Conservation (phyloP, 2,888 invertebrate species). For the Unio pictorum region DNA sequence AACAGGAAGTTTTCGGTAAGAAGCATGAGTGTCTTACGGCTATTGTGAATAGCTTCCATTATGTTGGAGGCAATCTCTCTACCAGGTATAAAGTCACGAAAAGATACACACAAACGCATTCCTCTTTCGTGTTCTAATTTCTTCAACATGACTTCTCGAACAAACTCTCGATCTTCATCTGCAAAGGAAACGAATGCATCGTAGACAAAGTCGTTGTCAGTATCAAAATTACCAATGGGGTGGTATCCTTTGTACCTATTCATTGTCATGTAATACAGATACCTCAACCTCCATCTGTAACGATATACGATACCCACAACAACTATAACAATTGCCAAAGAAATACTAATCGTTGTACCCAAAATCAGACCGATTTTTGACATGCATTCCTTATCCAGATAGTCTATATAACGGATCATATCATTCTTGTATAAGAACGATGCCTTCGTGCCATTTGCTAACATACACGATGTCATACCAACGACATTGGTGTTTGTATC, state of each 20-base stretch:
- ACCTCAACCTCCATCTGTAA: slow-evolving; percentile 34
- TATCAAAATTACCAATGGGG: not conserved
- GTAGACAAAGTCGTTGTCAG: slow-evolving; percentile 14
- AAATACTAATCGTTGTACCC: too few relatives aligned
- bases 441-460: too few relatives aligned
- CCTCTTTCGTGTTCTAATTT: slow-evolving; percentile 15
- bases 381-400: too few relatives aligned
- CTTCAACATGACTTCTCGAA: slow-evolving; percentile 10
- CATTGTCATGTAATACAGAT: slow-evolving; percentile 24
- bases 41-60: slow-evolving; percentile 32
- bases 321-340: not conserved
- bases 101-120: slow-evolving; percentile 34
- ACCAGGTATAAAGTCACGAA: slow-evolving; percentile 42
- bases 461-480: too few relatives aligned
- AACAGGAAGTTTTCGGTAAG: slow-evolving; percentile 27
- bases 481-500: too few relatives aligned
- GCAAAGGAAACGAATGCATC: slow-evolving; percentile 39
- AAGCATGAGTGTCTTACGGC: slow-evolving; percentile 39
- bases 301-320: slow-evolving; percentile 20
- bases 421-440: too few relatives aligned
- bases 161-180: slow-evolving; percentile 18
- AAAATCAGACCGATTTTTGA: too few relatives aligned
- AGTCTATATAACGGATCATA: too few relatives aligned
- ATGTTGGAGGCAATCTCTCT: slow-evolving; percentile 41
- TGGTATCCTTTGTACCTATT: slow-evolving; percentile 11